A percentile compares a stretch with the other conserved stretches of the same genome.
phyloP scores from a whole-genome alignment of 1,140 invertebrate species.

The Calephelis nemesis region DNA sequence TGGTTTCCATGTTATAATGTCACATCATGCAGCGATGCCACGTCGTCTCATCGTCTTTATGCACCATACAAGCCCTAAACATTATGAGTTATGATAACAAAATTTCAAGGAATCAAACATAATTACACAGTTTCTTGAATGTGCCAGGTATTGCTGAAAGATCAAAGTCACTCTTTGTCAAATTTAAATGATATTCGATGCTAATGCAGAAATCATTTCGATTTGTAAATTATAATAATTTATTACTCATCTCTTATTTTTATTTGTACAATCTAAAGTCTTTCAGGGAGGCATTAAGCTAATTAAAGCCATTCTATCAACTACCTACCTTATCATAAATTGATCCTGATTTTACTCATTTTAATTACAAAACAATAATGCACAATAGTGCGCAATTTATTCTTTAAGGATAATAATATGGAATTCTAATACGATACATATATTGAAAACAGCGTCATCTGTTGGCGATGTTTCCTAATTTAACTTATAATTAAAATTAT shows the following conservation, averaged over 20 bases:
- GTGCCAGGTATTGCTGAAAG: constrained; percentile 16
- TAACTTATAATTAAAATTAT: constrained; percentile 18
- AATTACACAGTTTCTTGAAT: too few species aligned
- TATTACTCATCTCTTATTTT: constrained; percentile 18
- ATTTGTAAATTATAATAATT: constrained; percentile 20
- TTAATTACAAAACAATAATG: constrained; percentile 20
- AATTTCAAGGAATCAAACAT: too few species aligned
- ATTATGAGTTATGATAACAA: too few species aligned
- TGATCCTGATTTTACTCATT: constrained; percentile 31
- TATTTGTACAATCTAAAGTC: constrained; percentile 68
- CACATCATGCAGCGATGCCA: too few species aligned
- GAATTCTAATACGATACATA: constrained; percentile 8
- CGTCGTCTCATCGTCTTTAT: too few species aligned
- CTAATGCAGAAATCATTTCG: constrained; percentile 33
- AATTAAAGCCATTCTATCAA: constrained; percentile 72
- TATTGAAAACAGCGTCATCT: constrained; percentile 31
- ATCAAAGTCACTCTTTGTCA: constrained; percentile 24
- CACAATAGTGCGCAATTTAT: constrained; percentile 24
- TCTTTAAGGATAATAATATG: not conserved
- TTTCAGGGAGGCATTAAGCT: constrained; percentile 71
- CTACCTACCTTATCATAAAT: constrained; percentile 37
- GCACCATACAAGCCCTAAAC: too few species aligned
- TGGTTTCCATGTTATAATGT: too few species aligned
- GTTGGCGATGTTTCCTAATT: constrained; percentile 16
- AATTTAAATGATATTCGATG: constrained; percentile 40